Percentiles rank a stretch among this genome's conserved stretches.
phyloP scores from a whole-genome alignment of 1,140 invertebrate species.

The Heterodera schachtii region DNA sequence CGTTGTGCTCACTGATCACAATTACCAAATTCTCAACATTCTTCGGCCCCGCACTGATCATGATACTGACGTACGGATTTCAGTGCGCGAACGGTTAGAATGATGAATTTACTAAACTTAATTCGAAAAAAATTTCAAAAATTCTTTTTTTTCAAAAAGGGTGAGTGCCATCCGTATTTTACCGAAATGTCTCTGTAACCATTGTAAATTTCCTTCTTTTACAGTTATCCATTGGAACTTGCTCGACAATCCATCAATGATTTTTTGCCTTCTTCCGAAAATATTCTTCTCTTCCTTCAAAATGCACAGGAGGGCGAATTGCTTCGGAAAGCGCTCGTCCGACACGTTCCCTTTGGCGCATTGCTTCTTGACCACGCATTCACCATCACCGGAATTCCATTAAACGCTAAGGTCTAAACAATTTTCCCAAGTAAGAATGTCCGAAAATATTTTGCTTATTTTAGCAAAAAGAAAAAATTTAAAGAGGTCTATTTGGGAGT shows the following conservation, averaged over 20 bases:
- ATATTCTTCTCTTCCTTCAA: conserved; percentile 55
- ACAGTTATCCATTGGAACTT: conserved; percentile 60
- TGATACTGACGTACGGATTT: conserved; percentile 87
- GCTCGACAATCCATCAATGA: conserved; percentile 46
- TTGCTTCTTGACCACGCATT: conserved; percentile 86
- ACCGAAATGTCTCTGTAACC: neutral
- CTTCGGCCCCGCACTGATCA: conserved; percentile 84
- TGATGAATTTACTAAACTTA: neutral
- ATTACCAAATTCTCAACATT: conserved; percentile 89
- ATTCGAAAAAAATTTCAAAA: too few species aligned
- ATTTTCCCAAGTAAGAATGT: neutral
- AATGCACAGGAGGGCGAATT: conserved; percentile 73
- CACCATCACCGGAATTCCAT: conserved; percentile 74
- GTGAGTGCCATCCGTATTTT: neutral
- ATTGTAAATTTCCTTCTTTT: conserved; percentile 13
- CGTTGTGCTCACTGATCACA: conserved; percentile 87
- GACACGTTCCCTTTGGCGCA: conserved; percentile 80
- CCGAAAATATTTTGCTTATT: too few species aligned
- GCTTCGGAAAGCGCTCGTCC: conserved; percentile 83
- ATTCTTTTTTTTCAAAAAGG: too few species aligned
- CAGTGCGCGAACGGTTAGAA: conserved; percentile 79
- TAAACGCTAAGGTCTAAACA: conserved; percentile 67
- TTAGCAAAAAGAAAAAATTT: too few species aligned
- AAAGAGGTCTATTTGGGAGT: too few species aligned
- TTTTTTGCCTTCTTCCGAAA: conserved; percentile 47